Conservation (phyloP, 2,113 vertebrate genomes). For the Tautogolabrus adspersus region DNA sequence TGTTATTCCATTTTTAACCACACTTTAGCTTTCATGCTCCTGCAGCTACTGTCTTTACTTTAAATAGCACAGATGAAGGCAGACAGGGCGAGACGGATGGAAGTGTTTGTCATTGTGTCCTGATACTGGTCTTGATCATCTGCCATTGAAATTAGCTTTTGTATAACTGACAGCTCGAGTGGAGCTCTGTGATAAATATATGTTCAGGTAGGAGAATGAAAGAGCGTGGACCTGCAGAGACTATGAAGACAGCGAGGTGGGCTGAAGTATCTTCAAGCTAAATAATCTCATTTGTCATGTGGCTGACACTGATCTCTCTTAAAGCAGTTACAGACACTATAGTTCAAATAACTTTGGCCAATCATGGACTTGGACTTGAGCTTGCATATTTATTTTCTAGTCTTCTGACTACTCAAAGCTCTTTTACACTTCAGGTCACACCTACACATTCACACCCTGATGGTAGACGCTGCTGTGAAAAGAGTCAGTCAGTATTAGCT, state of each 20-base stretch:
- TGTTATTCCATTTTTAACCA: conserved; percentile 59
- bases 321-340: no score
- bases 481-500: no score
- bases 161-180: not conserved
- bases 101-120: conserved; percentile 27
- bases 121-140: not conserved
- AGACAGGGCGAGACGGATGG: conserved; percentile 10
- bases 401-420: no score
- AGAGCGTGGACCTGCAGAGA: not conserved
- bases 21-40: conserved; percentile 53
- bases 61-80: not conserved
- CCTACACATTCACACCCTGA: no score
- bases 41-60: conserved; percentile 41
- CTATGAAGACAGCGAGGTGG: not conserved
- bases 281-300: not conserved
- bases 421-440: no score
- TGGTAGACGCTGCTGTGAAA: no score
- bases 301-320: not conserved
- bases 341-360: no score
- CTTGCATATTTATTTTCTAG: no score
- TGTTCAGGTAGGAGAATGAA: not conserved
- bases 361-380: no score
- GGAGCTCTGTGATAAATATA: conserved; percentile 4
- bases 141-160: conserved; percentile 15
- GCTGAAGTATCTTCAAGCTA: not conserved